Base-by-base conservation (phyloP, 2,888 invertebrate genomes). In the Drosophila histrio region DNA sequence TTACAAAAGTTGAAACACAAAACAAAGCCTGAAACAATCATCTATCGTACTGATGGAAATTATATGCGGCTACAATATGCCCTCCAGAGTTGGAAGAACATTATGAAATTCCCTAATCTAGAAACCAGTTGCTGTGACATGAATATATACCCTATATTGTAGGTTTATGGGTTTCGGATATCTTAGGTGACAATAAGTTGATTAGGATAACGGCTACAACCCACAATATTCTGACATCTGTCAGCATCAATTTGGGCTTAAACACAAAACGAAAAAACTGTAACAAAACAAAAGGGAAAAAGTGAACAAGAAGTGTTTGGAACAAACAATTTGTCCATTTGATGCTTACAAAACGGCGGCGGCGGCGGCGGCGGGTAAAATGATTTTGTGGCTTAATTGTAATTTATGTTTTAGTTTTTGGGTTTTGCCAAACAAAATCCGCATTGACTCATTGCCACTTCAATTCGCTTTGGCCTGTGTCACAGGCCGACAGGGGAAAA, bases 391-490 rank as follows among this genome's bases (percentile, higher is more conserved):
- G 56, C 43, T 60, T 60, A 44, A 44, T 70, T 65, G 53, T 65
- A 57, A 64, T 65, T 58, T 52, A 58, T 61, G 67, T 52, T 46
- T 50, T 49, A 43, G 39, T 54, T 50, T 68, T 50, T 32, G 21
- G 7, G 36, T 15, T 28, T 22, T 5, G 11, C n/a, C 21, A 30
- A 30, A 24, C n/a, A 46, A 50, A 50, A 54, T 64, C 59, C 63
- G 50, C 66, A 71, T 50, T 54, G 53, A 46, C 52, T 63, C 74
- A 66, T 72, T 82, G 83, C 77, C 86, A 85, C 72, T 63, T 82
- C 68, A 59, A 72, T 86, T 82, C 72, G 80, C 61, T 65, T 61
- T 61, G 60, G 53, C 69, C 80, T 17, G 60, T 69, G 36, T 72
- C 56, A 65, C 15, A 47, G 15, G 7, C 17, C 6, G 6, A 28